Base-by-base conservation (phyloP, 2,113 vertebrate genomes). In the Vimba vimba region DNA sequence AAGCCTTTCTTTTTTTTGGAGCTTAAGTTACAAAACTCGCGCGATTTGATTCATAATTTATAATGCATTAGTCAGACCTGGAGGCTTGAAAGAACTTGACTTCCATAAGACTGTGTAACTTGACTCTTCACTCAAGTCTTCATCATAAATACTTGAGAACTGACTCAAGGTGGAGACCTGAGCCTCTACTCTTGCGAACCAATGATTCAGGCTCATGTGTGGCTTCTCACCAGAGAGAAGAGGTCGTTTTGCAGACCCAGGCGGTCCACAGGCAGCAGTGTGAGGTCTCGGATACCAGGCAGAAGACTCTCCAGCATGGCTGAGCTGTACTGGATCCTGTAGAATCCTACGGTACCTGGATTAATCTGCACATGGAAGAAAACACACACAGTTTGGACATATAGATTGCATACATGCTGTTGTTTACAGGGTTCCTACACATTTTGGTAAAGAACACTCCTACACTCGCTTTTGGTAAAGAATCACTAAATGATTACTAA, bases 201-300 rank as follows among this genome's bases (percentile, higher is more conserved):
- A 82, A 68, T 82, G 62, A 36, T 27, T 69, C 12, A 13, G 19
- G 19, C 13, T n/a, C 33, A 79, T 52, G 12, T 39, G 11, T 27
- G n/a, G 6, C 5, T 8, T 60, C 94, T 97, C 91, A 99, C 98
- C 94, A 99, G 94, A 33, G 97, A 98, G 94, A 99, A 99, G 50
- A 99, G 97, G 91, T 99, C 98, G 45, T 99, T 99, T 93, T 99
- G 98, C 87, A 99, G 95, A 81, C 98, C 97, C 27, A 99, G 96
- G 55, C 98, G 95, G 93, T 99, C 98, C 90, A 99, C 98, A 0
- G 98, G 98, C 82, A 96, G 97, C 88, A 99, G 93, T 87, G 96
- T 97, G 90, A 98, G 97, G 93, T 99, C 96, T 77, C 94, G 88
- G 92, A 99, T 94, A 13, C 96, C 97, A 3, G 98, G 98, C 81